Base-by-base conservation (phyloP, 2,113 vertebrate species). In the Phycodurus eques region DNA sequence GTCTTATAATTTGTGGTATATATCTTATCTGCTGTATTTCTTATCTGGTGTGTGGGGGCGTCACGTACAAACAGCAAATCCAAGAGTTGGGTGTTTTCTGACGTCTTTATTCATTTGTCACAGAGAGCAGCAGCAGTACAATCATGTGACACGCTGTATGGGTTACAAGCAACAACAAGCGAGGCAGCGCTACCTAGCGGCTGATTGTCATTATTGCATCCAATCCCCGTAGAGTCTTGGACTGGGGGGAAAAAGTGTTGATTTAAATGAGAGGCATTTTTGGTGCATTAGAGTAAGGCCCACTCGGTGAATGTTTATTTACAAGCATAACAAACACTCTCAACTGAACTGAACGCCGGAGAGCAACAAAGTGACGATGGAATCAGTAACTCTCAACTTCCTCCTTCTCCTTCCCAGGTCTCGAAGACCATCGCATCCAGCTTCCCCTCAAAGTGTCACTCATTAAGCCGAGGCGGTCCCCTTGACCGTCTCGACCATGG, bases 401-500 rank as follows among this genome's bases (percentile, higher is more conserved):
- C 70, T 22, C 62, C 72, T 66, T 63, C 68, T 31, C 62, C 71
- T 46, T 78, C 33, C 27, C 67, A 59, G 73, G 68, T 53, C 64
- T 39, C 65, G 78, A 75, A 85, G 44, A 87, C 71, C 22, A 4
- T 10, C 56, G 13, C 56, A 70, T 62, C 71, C 74, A 46, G 8
- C 76, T 68, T 69, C 68, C 65, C 57, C 56, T 49, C 11, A 67
- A 70, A 73, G 78, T 86, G 72, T 82, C 61, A 79, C 68, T 79
- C 59, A 8, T 83, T 89, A 91, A n/a, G 60, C 51, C 9, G 43
- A 0, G 47, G 62, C 0, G 1, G 79, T 79, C 49, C 87, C 86
- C 82, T 92, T 90, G 82, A 93, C 76, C 75, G 91, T 92, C 1
- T 93, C 91, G 27, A 87, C 63, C 19, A 92, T 60, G 35, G 9